Conservation (phyloP, 2,888 invertebrate genomes). For the Caenorhabditis panamensis region DNA sequence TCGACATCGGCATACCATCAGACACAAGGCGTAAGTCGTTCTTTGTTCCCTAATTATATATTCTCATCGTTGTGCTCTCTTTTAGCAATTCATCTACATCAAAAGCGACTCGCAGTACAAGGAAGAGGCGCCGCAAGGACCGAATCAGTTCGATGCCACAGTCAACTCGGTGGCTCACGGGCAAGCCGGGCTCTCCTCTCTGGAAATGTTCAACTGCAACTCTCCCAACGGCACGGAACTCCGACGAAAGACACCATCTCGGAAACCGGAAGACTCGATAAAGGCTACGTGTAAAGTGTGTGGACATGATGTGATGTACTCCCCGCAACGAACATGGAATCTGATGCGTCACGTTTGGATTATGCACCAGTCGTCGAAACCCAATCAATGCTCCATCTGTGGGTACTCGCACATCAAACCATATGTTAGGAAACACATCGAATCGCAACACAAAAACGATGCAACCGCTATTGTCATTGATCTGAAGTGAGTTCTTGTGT, state of each 20-base stretch:
- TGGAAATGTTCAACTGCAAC: slow-evolving; percentile 50
- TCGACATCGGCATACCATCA: slow-evolving; percentile 48
- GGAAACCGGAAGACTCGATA: slow-evolving; percentile 51
- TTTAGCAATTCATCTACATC: slow-evolving; percentile 45
- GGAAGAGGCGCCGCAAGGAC: slow-evolving; percentile 18
- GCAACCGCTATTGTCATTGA: slow-evolving; percentile 43
- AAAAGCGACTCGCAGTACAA: slow-evolving; percentile 39
- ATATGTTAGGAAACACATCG: slow-evolving; percentile 62
- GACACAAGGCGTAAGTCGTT: slow-evolving; percentile 5
- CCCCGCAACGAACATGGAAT: slow-evolving; percentile 63
- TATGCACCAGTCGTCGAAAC: slow-evolving; percentile 63
- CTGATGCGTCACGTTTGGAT: slow-evolving; percentile 65
- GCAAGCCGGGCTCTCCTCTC: slow-evolving; percentile 22
- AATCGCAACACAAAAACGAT: slow-evolving; percentile 55
- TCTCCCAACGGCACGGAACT: slow-evolving; percentile 33
- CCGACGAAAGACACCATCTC: slow-evolving; percentile 37
- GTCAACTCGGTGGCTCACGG: slow-evolving; percentile 58
- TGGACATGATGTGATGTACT: slow-evolving; percentile 63
- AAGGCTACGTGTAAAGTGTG: slow-evolving; percentile 59
- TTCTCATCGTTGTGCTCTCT: neutral
- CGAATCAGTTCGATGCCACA: slow-evolving; percentile 47
- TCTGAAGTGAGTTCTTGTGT: slow-evolving; percentile 40
- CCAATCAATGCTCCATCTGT: slow-evolving; percentile 57
- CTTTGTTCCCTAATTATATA: neutral
- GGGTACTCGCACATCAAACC: slow-evolving; percentile 63